A percentile compares a stretch with the other conserved stretches of the same genome.
Evolutionary conservation across 2,113 vertebrate species (phyloP).

Genomic region (Danio rerio): GRCz12tu NC_133198.1:45116501-45117000

Average conservation of each 20-base stretch:
- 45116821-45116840: not conserved
- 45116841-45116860: not conserved
- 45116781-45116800: not conserved
- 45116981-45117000: too few relatives aligned
- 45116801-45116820: conserved; percentile 1
- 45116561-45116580: too few relatives aligned
- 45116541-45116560: too few relatives aligned
- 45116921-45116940: not conserved
- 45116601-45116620: too few relatives aligned
- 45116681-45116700: not conserved
- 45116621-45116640: too few relatives aligned
- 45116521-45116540: too few relatives aligned
- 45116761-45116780: not conserved
- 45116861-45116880: not conserved
- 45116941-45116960: too few relatives aligned
- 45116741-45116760: not conserved
- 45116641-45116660: not conserved
- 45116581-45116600: too few relatives aligned
- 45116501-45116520: too few relatives aligned
- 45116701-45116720: not conserved
- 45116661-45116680: not conserved
- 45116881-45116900: not conserved
- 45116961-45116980: too few relatives aligned
- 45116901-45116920: not conserved
- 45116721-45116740: conserved; percentile 1